These are phyloP conservation scores for Himalopsyche phryganea DNA, from an alignment of 1,140 invertebrate genomes.

Conservation along the genomic window DNA sequence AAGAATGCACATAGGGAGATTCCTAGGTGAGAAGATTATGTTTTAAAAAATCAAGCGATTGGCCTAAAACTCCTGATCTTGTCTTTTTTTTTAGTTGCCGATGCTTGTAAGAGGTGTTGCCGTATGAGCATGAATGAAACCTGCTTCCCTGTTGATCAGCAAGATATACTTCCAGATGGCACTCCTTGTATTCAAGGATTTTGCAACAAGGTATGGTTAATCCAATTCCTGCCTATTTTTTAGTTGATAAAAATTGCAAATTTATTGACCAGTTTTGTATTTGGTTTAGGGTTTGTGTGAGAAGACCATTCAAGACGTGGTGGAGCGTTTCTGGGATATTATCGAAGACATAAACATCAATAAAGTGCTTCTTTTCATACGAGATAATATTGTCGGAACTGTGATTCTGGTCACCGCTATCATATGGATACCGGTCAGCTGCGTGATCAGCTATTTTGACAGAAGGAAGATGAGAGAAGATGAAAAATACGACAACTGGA, in stretches of 20 bases:
- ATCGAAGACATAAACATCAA: constrained; percentile 96
- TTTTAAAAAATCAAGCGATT: too few relatives aligned
- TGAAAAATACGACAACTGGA: constrained; percentile 57
- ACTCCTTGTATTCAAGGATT: constrained; percentile 95
- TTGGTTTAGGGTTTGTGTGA: constrained; percentile 78
- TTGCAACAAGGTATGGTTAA: constrained; percentile 75
- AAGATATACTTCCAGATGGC: constrained; percentile 85
- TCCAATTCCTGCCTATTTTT: neutral
- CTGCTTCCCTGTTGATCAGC: constrained; percentile 83
- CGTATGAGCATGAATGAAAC: constrained; percentile 86
- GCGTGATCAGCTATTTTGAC: constrained; percentile 78
- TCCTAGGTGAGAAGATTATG: too few relatives aligned
- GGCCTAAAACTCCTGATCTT: too few relatives aligned
- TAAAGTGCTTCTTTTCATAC: constrained; percentile 80
- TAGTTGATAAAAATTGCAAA: neutral
- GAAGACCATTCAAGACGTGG: constrained; percentile 91
- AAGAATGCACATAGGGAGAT: too few relatives aligned
- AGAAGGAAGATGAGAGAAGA: constrained; percentile 58
- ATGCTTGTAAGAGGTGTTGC: constrained; percentile 88
- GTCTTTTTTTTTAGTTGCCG: constrained; percentile 56
- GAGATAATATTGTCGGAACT: constrained; percentile 87
- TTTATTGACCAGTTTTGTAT: too few relatives aligned
- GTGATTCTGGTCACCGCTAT: constrained; percentile 83
- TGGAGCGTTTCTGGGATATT: constrained; percentile 94
- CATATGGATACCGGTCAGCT: constrained; percentile 89